These are phyloP conservation scores for Mesorhabditis spiculigera DNA, from an alignment of 2,888 invertebrate genomes.

Conservation along the genomic window DNA sequence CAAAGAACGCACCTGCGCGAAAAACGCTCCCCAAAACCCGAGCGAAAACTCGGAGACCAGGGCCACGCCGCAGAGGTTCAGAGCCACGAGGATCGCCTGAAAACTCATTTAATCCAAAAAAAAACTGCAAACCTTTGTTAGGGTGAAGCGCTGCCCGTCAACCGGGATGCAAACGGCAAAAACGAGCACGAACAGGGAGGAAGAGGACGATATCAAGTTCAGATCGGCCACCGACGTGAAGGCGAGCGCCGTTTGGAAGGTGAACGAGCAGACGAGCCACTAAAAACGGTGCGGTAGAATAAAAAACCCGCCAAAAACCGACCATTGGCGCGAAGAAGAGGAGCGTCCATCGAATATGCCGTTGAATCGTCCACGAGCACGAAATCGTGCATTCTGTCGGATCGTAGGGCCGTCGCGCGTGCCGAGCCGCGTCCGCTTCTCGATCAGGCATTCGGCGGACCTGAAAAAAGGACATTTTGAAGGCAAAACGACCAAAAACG, in stretches of 20 bases:
- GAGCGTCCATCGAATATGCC: slow-evolving; percentile 35
- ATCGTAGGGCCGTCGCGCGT: slow-evolving; percentile 86
- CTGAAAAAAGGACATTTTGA: slow-evolving; percentile 45
- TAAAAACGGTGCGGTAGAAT: slow-evolving; percentile 63
- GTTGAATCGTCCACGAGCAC: slow-evolving; percentile 21
- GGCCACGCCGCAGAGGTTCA: slow-evolving; percentile 50
- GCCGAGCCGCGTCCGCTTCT: slow-evolving; percentile 80
- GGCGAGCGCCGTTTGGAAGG: slow-evolving; percentile 81
- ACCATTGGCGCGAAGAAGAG: slow-evolving; percentile 55
- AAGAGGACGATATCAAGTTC: slow-evolving; percentile 81
- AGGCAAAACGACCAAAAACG: neutral
- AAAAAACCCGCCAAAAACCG: slow-evolving; percentile 10
- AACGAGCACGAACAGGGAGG: slow-evolving; percentile 82
- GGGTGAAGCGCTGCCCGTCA: slow-evolving; percentile 75
- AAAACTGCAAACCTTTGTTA: slow-evolving; percentile 58
- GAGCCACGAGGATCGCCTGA: slow-evolving; percentile 42
- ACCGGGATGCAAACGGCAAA: slow-evolving; percentile 71
- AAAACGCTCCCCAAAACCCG: slow-evolving; percentile 36
- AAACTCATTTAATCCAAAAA: slow-evolving; percentile 8
- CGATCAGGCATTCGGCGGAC: slow-evolving; percentile 60
- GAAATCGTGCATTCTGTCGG: slow-evolving; percentile 23
- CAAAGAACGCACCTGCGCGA: slow-evolving; percentile 31
- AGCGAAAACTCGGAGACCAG: slow-evolving; percentile 48
- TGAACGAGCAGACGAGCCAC: slow-evolving; percentile 92
- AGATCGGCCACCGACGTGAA: slow-evolving; percentile 81